Percentiles rank a stretch among this genome's conserved stretches.
Conservation (phyloP, 1,140 invertebrate genomes). For the Augochlora pura region DNA sequence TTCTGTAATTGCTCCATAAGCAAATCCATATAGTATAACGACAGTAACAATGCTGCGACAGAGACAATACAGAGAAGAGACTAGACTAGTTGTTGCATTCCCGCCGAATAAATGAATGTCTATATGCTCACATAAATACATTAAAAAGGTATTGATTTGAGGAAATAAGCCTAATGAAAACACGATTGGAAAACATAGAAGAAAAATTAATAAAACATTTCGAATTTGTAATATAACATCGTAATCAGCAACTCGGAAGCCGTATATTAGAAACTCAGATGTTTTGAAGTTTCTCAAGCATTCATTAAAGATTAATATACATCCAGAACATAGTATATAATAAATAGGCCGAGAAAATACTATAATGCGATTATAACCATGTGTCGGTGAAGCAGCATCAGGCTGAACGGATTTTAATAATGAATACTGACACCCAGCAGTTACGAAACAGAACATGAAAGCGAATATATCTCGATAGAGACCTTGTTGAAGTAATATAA, state of each 20-base stretch:
- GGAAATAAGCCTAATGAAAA: conserved; percentile 97
- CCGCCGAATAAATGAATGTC: conserved; percentile 99
- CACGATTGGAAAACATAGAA: conserved; percentile 94
- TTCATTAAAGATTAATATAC: conserved; percentile 86
- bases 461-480: conserved; percentile 96
- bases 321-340: conserved; percentile 92
- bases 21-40: conserved; percentile 92
- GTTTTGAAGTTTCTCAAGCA: conserved; percentile 76
- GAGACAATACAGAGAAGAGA: conserved; percentile 92
- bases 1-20: conserved; percentile 90
- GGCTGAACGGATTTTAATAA: conserved; percentile 99
- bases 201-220: conserved; percentile 88
- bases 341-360: conserved; percentile 97
- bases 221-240: conserved; percentile 85
- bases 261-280: conserved; percentile 86
- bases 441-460: conserved; percentile 97
- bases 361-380: conserved; percentile 98
- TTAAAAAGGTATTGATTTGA: conserved; percentile 97
- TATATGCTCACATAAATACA: conserved; percentile 97
- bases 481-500: conserved; percentile 89
- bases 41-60: conserved; percentile 90
- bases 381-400: conserved; percentile 98
- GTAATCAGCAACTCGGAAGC: conserved; percentile 86
- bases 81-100: conserved; percentile 94
- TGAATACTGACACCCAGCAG: conserved; percentile 98